Evolutionary conservation across 2,113 vertebrate genomes (phyloP).

Genomic region (Eulacestoma nigropectus): DNA sequence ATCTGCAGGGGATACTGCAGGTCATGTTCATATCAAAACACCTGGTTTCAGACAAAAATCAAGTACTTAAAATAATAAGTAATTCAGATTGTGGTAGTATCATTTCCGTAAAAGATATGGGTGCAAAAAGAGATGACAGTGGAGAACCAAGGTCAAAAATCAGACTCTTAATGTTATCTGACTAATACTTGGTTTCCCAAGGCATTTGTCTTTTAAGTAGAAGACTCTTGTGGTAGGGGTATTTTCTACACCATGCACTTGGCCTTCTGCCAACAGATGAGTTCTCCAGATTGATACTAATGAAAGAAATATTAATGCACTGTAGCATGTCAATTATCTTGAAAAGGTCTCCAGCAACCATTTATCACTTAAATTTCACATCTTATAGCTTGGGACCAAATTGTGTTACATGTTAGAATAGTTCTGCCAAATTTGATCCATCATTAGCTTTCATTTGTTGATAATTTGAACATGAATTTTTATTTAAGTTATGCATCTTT

Average conservation of each 20-base stretch:
- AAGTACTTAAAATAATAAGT: neutral
- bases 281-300: conserved; percentile 18
- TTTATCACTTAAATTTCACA: neutral
- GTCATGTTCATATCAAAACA: neutral
- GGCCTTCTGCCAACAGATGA: conserved; percentile 41
- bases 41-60: neutral
- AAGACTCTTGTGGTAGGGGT: neutral
- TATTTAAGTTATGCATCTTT: conserved; percentile 26
- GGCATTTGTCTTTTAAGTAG: neutral
- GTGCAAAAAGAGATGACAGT: neutral
- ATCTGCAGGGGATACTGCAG: neutral
- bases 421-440: conserved; percentile 47
- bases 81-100: neutral
- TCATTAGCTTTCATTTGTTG: conserved; percentile 64
- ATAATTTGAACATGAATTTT: conserved; percentile 54
- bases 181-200: neutral
- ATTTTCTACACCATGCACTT: conserved; percentile 9
- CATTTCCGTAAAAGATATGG: neutral
- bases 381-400: neutral
- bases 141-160: neutral
- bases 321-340: conserved; percentile 49
- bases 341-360: neutral
- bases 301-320: conserved; percentile 54
- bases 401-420: neutral
- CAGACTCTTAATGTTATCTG: neutral